Percentiles rank a stretch among this genome's conserved stretches.
Conservation (phyloP, 1,140 invertebrate species). For the Metopolophium dirhodum region DNA sequence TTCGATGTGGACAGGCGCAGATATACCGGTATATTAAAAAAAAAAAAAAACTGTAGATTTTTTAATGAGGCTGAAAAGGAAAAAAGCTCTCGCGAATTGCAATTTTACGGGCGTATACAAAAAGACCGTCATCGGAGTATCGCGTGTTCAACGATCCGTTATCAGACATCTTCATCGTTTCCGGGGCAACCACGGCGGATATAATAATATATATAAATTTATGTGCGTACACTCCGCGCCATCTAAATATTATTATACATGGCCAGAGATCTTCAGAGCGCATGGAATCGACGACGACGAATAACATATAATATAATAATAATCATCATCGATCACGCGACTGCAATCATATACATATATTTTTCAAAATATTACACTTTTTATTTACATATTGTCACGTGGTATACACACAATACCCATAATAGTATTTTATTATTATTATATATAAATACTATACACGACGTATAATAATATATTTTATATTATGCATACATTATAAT, state of each 20-base stretch:
- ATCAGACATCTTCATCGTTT: slow-evolving; percentile 10
- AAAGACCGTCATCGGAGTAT: not conserved
- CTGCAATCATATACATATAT: too few species aligned
- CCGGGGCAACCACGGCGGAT: not conserved
- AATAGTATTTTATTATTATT: too few species aligned
- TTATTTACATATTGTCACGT: too few species aligned
- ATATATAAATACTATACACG: too few species aligned
- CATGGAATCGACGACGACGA: too few species aligned
- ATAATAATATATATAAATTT: not conserved
- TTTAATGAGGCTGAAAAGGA: not conserved
- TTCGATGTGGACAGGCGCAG: not conserved
- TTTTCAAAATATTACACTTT: too few species aligned
- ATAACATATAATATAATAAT: too few species aligned
- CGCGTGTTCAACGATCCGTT: slow-evolving; percentile 25
- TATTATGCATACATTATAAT: too few species aligned
- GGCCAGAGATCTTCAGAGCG: not conserved
- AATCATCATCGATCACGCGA: not conserved
- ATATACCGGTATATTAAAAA: not conserved
- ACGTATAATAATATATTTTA: too few species aligned
- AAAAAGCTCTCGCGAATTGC: not conserved
- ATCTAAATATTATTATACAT: not conserved
- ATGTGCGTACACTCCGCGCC: not conserved
- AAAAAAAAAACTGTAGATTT: not conserved
- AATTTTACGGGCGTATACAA: not conserved
- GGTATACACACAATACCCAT: too few species aligned